Evolutionary conservation across 2,113 vertebrate species (phyloP), one percentile per base, ranked within the genome.

Genomic region (Chauna torquata): DNA sequence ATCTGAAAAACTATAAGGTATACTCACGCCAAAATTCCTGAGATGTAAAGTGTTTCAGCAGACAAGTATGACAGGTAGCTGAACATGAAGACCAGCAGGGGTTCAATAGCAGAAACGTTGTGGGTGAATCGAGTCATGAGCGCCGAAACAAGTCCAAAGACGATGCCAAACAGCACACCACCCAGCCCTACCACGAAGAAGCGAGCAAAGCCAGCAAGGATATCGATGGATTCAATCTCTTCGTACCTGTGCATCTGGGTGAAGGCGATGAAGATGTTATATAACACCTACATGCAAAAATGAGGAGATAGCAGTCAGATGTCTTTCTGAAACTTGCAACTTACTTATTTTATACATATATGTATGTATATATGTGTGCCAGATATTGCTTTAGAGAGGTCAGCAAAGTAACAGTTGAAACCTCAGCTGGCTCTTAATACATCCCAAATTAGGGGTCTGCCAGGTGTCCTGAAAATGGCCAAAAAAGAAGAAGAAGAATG

Each of bases 21-120:
- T 97, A 99, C 99, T 99, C 95, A 99, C 99, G 99, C 99, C 98
- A 99, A 98, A 97, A 99, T 99, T 93, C 99, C 99, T 0, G 99
- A 99, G 88, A 99, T 97, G 82, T 99, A 98, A 42, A 99, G 98
- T 5, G 99, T 98, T 97, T 99, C 99, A 1, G 99, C 99, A 8
- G 98, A 98, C 88, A 99, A 95, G 92, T 99, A 99, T 18, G 99
- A 99, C 96, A 99, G 95, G 95, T 99, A 99, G 96, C 99, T 99
- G 98, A 98, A 99, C 99, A 99, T 99, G 98, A 99, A 99, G 95
- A 99, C 98, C 82, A 99, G 98, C 94, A 99, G 98, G 0, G 99
- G 99, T 68, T 99, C 99, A 0, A 99, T 99, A 12, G 99, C 98
- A 61, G 98, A 97, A 87, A 99, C 97, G 9, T 98, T 99, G 96